A percentile compares a stretch with the other conserved stretches of the same genome.
These are phyloP conservation scores for Lacerta agilis DNA, from an alignment of 2,797 vertebrate species.

Conservation along the genomic window DNA sequence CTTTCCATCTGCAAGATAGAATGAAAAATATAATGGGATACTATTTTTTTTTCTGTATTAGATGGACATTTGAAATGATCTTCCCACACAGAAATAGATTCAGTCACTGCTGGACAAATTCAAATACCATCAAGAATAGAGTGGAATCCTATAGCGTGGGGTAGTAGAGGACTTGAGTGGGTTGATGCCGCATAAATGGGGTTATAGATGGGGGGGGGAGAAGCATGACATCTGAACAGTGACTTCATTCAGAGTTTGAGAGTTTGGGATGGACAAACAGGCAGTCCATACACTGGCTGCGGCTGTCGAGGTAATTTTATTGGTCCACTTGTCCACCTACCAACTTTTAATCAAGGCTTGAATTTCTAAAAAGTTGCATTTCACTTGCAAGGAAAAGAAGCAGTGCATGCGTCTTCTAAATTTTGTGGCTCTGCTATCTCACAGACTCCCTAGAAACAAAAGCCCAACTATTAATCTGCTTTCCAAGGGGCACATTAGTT, in stretches of 20 bases:
- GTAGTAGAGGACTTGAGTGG: not conserved
- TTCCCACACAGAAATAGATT: not conserved
- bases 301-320: too few species aligned
- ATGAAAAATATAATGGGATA: not conserved
- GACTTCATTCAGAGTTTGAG: not conserved
- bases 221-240: not conserved
- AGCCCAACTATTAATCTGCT: too few species aligned
- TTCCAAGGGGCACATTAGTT: too few species aligned
- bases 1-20: not conserved
- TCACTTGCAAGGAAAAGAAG: too few species aligned
- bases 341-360: too few species aligned
- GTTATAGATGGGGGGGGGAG: not conserved
- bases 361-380: too few species aligned
- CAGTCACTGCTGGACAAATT: not conserved
- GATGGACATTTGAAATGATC: not conserved
- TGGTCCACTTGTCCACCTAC: too few species aligned
- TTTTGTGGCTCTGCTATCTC: too few species aligned
- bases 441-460: too few species aligned
- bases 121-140: not conserved
- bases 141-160: not conserved
- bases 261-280: not conserved
- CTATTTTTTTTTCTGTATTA: not conserved
- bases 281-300: not conserved
- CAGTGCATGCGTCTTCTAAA: too few species aligned
- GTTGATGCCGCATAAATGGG: not conserved